Evolutionary conservation across 2,113 vertebrate genomes (phyloP), one percentile per base, ranked within the genome.

Genomic region (Zapus hudsonius): DNA sequence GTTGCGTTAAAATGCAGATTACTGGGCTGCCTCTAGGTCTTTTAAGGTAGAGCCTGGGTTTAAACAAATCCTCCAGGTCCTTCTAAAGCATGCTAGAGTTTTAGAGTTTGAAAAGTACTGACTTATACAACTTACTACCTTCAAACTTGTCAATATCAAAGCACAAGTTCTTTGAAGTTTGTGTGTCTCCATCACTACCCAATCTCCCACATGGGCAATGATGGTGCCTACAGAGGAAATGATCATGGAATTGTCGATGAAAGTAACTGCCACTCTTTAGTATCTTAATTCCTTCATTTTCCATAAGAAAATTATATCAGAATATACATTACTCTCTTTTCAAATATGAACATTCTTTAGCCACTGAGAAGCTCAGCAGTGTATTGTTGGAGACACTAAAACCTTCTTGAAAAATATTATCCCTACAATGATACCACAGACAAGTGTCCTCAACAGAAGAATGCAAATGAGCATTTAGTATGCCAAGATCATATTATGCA

Each of bases 381-480:
- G 63, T 15, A 88, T 94, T 83, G 94, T 95, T 88, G 83, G 96
- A 80, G 38, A 92, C 38, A 73, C 38, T 85, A 95, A 94, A 96
- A 96, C 63, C 20, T 89, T 92, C 94, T 91, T 44, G 85, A 97
- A 87, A 85, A 94, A 84, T 97, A 87, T 47, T 91, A 92, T 84
- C 72, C 92, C 87, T 89, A 95, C 78, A 96, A 72, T 88, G 67
- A 69, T 94, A 92, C 96, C 94, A 97, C 73, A 89, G 3, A 97
- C 93, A 95, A 96, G 52, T 80, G 95, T 63, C 84, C 94, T 94
- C 74, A 92, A 80, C 61, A 95, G 74, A 95, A 94, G 92, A 93
- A 95, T 64, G 67, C 57, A 97, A 95, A 97, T 85, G 36, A 96
- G 76, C 70, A 75, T 93, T 90, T 88, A 89, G 92, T 95, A 96